Conservation (phyloP, 2,888 invertebrate species). For the Drosophila pseudotalamancana region DNA sequence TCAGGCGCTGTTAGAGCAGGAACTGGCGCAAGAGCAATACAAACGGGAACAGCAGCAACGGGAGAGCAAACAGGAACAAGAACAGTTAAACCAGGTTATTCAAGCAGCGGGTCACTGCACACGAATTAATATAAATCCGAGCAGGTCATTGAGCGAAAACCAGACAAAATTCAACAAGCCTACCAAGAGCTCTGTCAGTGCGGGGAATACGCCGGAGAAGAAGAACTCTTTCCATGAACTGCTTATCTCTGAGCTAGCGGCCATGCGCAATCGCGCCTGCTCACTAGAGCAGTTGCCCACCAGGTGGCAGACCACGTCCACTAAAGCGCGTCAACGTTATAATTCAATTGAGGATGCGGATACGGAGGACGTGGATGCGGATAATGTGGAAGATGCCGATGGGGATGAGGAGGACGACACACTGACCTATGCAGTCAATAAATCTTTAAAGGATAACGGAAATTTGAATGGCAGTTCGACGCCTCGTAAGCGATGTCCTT, state of each 20-base stretch:
- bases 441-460: constrained; percentile 59
- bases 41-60: constrained; percentile 31
- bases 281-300: constrained; percentile 82
- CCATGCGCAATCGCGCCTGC: constrained; percentile 86
- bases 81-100: constrained; percentile 49
- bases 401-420: constrained; percentile 69
- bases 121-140: constrained; percentile 75
- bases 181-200: constrained; percentile 61
- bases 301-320: constrained; percentile 50
- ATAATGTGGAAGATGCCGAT: constrained; percentile 80
- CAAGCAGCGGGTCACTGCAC: constrained; percentile 74
- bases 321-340: constrained; percentile 65
- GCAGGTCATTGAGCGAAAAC: constrained; percentile 4
- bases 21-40: constrained; percentile 51
- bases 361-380: constrained; percentile 78
- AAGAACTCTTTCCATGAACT: constrained; percentile 87
- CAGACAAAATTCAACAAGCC: constrained; percentile 17
- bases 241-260: constrained; percentile 89
- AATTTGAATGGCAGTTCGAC: constrained; percentile 57
- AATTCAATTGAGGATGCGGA: constrained; percentile 74
- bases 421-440: constrained; percentile 70
- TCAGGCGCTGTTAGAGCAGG: constrained; percentile 70
- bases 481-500: constrained; percentile 82
- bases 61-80: constrained; percentile 19
- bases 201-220: constrained; percentile 81